Evolutionary conservation across 2,888 invertebrate species (phyloP).

Genomic region (Rugalucina vietnamica): DNA sequence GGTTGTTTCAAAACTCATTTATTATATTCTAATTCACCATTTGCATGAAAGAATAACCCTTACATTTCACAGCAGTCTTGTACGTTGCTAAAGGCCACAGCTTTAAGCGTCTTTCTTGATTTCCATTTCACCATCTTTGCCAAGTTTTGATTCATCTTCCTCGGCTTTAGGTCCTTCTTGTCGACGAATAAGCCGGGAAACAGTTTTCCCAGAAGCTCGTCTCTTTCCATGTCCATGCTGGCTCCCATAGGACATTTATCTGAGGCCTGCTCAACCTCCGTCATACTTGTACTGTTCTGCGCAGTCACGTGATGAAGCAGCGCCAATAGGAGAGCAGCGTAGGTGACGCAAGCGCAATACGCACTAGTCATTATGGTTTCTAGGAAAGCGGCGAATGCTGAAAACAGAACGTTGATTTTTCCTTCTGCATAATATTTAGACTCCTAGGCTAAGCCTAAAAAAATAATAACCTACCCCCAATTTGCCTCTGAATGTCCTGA

Average conservation of each 20-base stretch:
- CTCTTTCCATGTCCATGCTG: not conserved
- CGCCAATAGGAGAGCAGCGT: not conserved
- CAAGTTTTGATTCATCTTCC: not conserved
- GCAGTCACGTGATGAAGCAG: not conserved
- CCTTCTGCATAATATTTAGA: not conserved
- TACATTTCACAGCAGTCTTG: not conserved
- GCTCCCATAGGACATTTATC: not conserved
- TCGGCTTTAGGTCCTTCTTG: not conserved
- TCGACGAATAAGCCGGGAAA: slow-evolving; percentile 2
- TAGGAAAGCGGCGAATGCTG: too few relatives aligned
- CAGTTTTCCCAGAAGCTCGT: not conserved
- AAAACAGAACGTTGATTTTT: too few relatives aligned
- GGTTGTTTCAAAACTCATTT: too few relatives aligned
- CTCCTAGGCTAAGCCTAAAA: too few relatives aligned
- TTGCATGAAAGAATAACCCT: too few relatives aligned
- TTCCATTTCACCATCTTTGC: not conserved
- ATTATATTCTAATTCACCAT: too few relatives aligned
- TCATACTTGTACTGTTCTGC: not conserved
- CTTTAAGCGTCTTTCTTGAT: not conserved
- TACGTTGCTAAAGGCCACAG: not conserved
- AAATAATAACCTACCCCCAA: too few relatives aligned
- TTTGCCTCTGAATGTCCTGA: too few relatives aligned
- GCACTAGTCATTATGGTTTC: too few relatives aligned
- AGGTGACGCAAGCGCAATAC: not conserved
- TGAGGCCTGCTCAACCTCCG: not conserved